Percentiles rank a stretch among this genome's conserved stretches.
phyloP scores from a whole-genome alignment of 2,113 vertebrate genomes.

The Xenopus tropicalis region DNA sequence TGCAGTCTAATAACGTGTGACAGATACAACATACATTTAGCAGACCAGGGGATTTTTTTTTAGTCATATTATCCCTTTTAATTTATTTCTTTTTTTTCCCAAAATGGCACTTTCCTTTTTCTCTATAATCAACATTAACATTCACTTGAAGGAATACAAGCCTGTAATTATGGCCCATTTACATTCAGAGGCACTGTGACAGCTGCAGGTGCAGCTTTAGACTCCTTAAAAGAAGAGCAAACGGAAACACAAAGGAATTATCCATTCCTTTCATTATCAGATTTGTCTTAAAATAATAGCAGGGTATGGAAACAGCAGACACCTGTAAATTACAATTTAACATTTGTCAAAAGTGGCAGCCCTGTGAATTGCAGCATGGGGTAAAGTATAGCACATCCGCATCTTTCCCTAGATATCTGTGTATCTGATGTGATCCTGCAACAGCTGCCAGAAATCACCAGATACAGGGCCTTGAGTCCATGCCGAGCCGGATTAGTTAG shows the following conservation, averaged over 20 bases:
- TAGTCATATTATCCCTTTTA: not conserved
- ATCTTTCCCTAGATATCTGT: not conserved
- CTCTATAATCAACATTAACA: slow-evolving; percentile 7
- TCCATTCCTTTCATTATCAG: slow-evolving; percentile 13
- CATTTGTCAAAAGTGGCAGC: slow-evolving; percentile 3
- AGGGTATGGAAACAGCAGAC: slow-evolving; percentile 9
- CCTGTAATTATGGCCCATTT: slow-evolving; percentile 17
- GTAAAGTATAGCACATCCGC: slow-evolving; percentile 8
- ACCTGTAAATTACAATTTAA: slow-evolving; percentile 26
- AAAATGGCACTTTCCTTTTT: not conserved
- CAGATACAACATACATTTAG: too few species aligned
- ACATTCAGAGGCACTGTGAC: not conserved
- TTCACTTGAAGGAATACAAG: not conserved
- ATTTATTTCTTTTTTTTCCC: not conserved
- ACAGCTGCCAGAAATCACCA: not conserved
- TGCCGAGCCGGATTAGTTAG: too few species aligned
- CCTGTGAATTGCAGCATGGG: slow-evolving; percentile 48
- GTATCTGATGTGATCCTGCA: not conserved
- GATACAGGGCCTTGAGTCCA: too few species aligned
- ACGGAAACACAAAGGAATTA: slow-evolving; percentile 32
- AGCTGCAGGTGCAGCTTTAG: slow-evolving; percentile 33
- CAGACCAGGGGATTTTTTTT: too few species aligned
- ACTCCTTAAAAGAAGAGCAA: slow-evolving; percentile 12
- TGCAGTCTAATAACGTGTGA: too few species aligned
- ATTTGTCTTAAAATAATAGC: slow-evolving; percentile 34